Conservation (phyloP, 2,797 vertebrate genomes). For the Neomorphus geoffroyi region DNA sequence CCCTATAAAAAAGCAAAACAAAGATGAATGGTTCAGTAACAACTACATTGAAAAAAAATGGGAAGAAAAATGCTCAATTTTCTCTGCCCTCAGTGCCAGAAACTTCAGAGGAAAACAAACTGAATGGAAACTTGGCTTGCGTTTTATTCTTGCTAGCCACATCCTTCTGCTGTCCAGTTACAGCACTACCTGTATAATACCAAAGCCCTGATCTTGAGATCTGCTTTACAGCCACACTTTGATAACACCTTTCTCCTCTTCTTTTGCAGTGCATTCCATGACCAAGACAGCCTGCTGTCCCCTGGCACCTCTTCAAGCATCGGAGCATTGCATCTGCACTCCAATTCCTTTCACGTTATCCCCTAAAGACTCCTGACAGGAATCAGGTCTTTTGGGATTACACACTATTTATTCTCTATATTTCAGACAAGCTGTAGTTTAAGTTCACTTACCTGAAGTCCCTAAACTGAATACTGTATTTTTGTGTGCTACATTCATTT, state of each 20-base stretch:
- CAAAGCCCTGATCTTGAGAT: neutral
- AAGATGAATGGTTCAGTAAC: neutral
- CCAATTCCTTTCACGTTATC: neutral
- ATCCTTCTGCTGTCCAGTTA: neutral
- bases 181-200: neutral
- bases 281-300: neutral
- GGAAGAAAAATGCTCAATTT: neutral
- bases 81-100: neutral
- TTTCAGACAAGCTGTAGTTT: constrained; percentile 1
- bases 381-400: neutral
- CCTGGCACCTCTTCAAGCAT: neutral
- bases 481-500: neutral
- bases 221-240: neutral
- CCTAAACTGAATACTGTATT: neutral
- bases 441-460: neutral
- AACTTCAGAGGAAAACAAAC: neutral
- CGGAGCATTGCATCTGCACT: neutral
- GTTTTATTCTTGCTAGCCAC: neutral
- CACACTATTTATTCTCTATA: neutral
- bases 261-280: neutral
- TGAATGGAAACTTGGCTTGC: neutral
- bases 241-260: neutral
- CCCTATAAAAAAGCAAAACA: constrained; percentile 20
- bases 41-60: neutral
- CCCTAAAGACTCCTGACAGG: neutral